A percentile compares a stretch with the other conserved stretches of the same genome.
Conservation (phyloP, 2,797 vertebrate species). For the Eulemur mongoz region DNA sequence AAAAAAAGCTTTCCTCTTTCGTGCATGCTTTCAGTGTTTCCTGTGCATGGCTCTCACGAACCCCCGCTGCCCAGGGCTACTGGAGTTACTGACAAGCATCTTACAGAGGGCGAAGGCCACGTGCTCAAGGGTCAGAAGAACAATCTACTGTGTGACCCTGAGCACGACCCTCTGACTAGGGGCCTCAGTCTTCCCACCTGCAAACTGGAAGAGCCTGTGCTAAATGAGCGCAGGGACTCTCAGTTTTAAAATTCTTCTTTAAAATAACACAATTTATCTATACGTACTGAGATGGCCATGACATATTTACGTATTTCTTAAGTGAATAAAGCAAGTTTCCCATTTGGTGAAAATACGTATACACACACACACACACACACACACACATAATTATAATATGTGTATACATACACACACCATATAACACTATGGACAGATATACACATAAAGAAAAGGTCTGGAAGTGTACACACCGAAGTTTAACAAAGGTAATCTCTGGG, state of each 20-base stretch:
- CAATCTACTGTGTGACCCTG: background rate
- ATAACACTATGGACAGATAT: background rate
- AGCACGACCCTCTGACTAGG: background rate
- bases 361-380: background rate
- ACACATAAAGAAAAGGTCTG: background rate
- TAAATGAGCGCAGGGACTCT: background rate
- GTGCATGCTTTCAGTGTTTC: accelerated
- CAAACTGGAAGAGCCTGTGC: background rate
- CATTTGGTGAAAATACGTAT: background rate
- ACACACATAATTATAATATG: background rate
- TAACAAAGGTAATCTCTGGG: background rate
- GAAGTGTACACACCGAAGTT: background rate
- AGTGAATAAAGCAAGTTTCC: background rate
- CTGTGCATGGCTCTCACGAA: accelerated
- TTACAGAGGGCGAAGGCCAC: background rate
- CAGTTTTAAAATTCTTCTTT: background rate
- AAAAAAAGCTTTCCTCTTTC: background rate
- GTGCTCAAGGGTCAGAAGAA: background rate
- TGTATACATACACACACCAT: background rate
- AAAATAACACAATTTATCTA: background rate
- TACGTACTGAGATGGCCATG: background rate
- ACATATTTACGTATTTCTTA: background rate
- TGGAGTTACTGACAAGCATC: background rate
- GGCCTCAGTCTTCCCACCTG: background rate
- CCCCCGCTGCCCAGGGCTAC: background rate